A percentile compares a stretch with the other conserved stretches of the same genome.
phyloP scores from a whole-genome alignment of 1,140 invertebrate genomes.

The Drosophila punjabiensis region DNA sequence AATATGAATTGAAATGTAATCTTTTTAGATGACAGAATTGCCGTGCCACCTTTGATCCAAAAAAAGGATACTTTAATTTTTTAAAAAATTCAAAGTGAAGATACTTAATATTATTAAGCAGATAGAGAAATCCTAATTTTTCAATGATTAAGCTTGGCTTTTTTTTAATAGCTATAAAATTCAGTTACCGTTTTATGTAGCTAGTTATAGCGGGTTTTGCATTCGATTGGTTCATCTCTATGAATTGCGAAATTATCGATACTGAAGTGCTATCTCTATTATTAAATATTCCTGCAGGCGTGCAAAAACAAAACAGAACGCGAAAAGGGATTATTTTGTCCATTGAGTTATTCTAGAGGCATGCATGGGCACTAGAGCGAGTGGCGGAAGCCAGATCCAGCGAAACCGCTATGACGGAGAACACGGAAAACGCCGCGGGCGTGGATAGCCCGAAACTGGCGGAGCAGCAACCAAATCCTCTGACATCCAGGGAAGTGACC shows the following conservation, averaged over 20 bases:
- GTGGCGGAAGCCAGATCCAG: constrained; percentile 1
- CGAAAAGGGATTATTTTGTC: not conserved
- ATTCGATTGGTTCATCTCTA: not conserved
- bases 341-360: not conserved
- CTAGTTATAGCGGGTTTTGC: not conserved
- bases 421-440: constrained; percentile 32
- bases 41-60: not conserved
- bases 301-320: constrained; percentile 39
- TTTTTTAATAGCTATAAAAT: not conserved
- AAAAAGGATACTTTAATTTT: not conserved
- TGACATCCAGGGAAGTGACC: not conserved
- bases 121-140: not conserved
- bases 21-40: not conserved
- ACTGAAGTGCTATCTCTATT: constrained; percentile 19
- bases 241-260: constrained; percentile 8
- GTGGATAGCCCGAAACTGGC: constrained; percentile 36
- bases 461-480: constrained; percentile 19
- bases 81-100: not conserved
- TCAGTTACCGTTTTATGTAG: not conserved
- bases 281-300: constrained; percentile 26
- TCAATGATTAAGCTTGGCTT: not conserved
- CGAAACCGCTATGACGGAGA: constrained; percentile 62
- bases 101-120: not conserved
- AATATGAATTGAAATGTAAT: not conserved
- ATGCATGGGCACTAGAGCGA: constrained; percentile 18